phyloP scores from a whole-genome alignment of 2,888 invertebrate genomes.

The Mimumesa dahlbomi region DNA sequence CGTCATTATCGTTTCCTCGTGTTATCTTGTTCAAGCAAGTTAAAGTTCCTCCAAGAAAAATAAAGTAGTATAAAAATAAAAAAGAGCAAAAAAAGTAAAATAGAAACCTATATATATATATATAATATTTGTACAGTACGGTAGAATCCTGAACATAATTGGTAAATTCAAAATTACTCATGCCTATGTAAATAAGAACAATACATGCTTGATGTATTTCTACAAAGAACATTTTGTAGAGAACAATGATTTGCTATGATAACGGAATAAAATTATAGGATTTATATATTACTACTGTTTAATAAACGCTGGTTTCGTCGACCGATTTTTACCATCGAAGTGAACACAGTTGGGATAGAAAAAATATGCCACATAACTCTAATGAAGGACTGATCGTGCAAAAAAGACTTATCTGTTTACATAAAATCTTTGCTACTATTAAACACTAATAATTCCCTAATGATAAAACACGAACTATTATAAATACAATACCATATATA shows the following conservation, averaged over 20 bases:
- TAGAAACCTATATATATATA: no score
- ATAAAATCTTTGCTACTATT: slow-evolving; percentile 74
- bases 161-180: slow-evolving; percentile 29
- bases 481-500: slow-evolving; percentile 72
- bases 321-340: slow-evolving; percentile 11
- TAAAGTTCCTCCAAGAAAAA: slow-evolving; percentile 47
- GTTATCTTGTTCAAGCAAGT: no score
- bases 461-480: slow-evolving; percentile 68
- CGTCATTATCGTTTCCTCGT: no score
- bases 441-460: slow-evolving; percentile 69
- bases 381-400: slow-evolving; percentile 49
- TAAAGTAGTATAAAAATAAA: slow-evolving; percentile 36
- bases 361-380: slow-evolving; percentile 29
- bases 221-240: slow-evolving; percentile 29
- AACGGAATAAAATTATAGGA: slow-evolving; percentile 10
- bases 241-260: slow-evolving; percentile 20
- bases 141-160: slow-evolving; percentile 48
- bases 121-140: no score
- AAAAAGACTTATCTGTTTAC: slow-evolving; percentile 69
- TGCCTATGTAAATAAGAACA: slow-evolving; percentile 23
- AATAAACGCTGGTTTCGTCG: slow-evolving; percentile 19
- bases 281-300: slow-evolving; percentile 30
- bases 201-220: slow-evolving; percentile 34
- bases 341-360: slow-evolving; percentile 44
- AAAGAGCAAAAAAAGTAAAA: slow-evolving; percentile 21